Evolutionary conservation across 2,113 vertebrate species (phyloP).

Genomic region (Heterochromis multidens): DNA sequence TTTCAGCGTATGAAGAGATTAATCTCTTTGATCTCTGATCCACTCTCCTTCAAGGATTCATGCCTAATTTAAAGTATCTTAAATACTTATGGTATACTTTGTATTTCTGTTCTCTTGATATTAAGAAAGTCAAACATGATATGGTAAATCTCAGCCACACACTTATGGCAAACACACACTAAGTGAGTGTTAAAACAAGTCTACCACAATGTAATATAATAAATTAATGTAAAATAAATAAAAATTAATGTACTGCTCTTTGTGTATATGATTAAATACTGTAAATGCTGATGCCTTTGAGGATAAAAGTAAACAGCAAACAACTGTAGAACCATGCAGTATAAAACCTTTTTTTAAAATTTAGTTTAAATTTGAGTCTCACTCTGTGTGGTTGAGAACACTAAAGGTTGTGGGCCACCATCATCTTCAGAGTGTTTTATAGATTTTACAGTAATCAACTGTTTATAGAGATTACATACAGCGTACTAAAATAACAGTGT

Average conservation of each 20-base stretch:
- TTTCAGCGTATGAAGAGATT: conserved; percentile 1
- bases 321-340: not conserved
- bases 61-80: not conserved
- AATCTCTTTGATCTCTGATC: conserved; percentile 21
- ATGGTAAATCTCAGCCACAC: not conserved
- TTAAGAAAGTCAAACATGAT: not conserved
- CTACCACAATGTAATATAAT: not conserved
- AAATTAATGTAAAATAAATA: not conserved
- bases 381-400: not conserved
- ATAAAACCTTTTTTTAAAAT: not conserved
- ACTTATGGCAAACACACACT: not conserved
- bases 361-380: not conserved
- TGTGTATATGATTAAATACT: not conserved
- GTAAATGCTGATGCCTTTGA: not conserved
- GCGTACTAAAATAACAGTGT: not conserved
- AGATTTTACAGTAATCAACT: not conserved
- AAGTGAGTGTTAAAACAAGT: not conserved
- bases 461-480: not conserved
- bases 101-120: not conserved
- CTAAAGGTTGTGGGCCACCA: not conserved
- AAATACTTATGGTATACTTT: not conserved
- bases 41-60: not conserved
- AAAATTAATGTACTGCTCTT: not conserved
- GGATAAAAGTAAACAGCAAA: not conserved
- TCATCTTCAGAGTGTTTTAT: not conserved